Percentiles rank a stretch among this genome's conserved stretches.
These are phyloP conservation scores for Montifringilla adamsi DNA, from an alignment of 2,113 vertebrate species.

Conservation along the genomic window DNA sequence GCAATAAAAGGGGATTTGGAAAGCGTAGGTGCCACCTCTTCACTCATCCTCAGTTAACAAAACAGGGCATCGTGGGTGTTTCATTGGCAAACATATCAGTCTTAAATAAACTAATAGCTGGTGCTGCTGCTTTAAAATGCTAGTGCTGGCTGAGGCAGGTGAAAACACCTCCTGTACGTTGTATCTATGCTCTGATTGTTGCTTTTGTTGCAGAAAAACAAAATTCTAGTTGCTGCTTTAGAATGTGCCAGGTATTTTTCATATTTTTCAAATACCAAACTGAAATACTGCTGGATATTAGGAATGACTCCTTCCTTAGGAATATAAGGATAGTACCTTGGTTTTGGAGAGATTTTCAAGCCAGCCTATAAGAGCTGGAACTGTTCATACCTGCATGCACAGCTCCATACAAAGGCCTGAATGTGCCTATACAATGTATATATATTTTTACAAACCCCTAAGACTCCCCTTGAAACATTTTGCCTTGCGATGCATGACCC, in stretches of 20 bases:
- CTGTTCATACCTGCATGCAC: neutral
- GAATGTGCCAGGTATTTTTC: neutral
- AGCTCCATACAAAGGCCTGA: neutral
- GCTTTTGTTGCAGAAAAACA: neutral
- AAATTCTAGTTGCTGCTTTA: neutral
- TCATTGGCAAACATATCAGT: conserved; percentile 69
- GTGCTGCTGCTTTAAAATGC: neutral
- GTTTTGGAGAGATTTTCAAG: neutral
- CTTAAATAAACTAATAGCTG: neutral
- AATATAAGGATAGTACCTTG: neutral
- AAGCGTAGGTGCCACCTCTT: neutral
- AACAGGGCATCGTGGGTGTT: conserved; percentile 15
- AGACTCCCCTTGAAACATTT: neutral
- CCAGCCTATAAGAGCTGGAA: neutral
- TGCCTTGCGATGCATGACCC: neutral
- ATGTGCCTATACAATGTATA: neutral
- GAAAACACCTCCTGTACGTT: neutral
- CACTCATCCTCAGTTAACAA: conserved; percentile 30
- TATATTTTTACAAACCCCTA: neutral
- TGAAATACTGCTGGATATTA: neutral
- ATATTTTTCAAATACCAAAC: neutral
- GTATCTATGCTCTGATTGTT: neutral
- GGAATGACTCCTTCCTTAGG: neutral
- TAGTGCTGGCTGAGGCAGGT: neutral
- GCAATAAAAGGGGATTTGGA: neutral